Evolutionary conservation across 2,113 vertebrate genomes (phyloP).

Genomic region (Saguinus midas): DNA sequence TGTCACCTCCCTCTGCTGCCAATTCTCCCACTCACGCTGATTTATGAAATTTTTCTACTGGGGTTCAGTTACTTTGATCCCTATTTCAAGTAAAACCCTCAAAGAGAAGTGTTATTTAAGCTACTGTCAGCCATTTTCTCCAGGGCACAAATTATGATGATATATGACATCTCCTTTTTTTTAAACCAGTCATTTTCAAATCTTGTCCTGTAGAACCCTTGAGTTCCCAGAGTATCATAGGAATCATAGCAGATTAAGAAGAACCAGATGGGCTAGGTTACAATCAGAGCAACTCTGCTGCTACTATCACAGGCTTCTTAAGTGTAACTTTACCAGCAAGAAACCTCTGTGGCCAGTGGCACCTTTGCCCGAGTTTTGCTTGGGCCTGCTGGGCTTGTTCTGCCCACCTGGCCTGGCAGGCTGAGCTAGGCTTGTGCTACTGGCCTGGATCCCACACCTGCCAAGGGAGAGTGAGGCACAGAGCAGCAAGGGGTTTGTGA

Average conservation of each 20-base stretch:
- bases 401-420: no score
- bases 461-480: no score
- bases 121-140: constrained; percentile 29
- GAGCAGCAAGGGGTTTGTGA: no score
- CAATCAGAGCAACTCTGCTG: not conserved
- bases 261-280: not conserved
- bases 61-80: constrained; percentile 24
- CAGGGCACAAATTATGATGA: constrained; percentile 31
- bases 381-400: no score
- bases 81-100: not conserved
- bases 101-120: constrained; percentile 33
- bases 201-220: not conserved
- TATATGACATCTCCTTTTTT: constrained; percentile 1
- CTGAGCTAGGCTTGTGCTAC: no score
- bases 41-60: constrained; percentile 38
- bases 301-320: not conserved
- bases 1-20: not conserved
- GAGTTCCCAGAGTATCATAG: not conserved
- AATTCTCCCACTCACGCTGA: not conserved
- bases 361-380: no score
- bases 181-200: not conserved
- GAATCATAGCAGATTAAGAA: not conserved
- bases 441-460: no score
- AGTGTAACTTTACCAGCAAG: no score
- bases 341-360: no score